These are phyloP conservation scores for Nyctibius grandis DNA, from an alignment of 2,797 vertebrate genomes.

Conservation along the genomic window DNA sequence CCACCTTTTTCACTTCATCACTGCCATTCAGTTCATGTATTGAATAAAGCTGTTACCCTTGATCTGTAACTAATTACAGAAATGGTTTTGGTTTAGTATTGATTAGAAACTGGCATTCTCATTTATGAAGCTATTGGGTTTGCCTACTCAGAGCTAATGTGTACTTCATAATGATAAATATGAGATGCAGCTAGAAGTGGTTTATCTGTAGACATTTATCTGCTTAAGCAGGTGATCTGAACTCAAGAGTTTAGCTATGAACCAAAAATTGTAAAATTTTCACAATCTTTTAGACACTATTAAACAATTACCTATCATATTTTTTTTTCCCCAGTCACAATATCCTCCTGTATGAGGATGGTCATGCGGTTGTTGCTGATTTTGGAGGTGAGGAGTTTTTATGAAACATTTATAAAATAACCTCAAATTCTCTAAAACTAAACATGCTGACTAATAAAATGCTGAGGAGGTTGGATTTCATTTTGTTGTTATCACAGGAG, in stretches of 20 bases:
- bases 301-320: neutral
- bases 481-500: neutral
- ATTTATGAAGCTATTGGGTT: neutral
- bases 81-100: neutral
- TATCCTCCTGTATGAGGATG: constrained; percentile 93
- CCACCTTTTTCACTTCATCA: neutral
- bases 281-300: neutral
- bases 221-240: neutral
- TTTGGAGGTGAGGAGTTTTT: constrained; percentile 84
- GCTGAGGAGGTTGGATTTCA: neutral
- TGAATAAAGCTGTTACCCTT: neutral
- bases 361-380: constrained; percentile 93
- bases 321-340: constrained; percentile 82
- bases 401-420: neutral
- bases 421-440: neutral
- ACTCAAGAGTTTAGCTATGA: neutral
- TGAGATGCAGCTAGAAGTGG: neutral
- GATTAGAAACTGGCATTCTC: neutral
- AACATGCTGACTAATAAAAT: neutral
- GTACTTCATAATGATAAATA: neutral
- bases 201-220: neutral
- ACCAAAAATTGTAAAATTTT: neutral
- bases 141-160: neutral
- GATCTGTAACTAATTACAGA: neutral
- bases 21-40: neutral